These are phyloP conservation scores for Odontocerum albicorne DNA, from an alignment of 2,888 invertebrate genomes.

Conservation along the genomic window DNA sequence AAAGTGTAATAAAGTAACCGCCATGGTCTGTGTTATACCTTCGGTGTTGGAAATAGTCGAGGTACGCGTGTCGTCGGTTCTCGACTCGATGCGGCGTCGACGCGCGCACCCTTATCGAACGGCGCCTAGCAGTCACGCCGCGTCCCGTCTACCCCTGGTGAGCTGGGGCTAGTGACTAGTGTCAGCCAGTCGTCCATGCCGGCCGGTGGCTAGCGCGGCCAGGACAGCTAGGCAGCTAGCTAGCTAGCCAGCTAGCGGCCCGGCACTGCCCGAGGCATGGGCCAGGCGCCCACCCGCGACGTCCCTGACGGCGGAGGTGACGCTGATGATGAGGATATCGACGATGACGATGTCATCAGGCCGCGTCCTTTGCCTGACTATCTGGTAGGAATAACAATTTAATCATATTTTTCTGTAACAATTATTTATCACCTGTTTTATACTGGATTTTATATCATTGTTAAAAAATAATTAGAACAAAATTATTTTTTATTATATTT, in stretches of 20 bases:
- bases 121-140: not conserved
- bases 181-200: slow-evolving; percentile 28
- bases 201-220: slow-evolving; percentile 31
- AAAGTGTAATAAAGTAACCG: no score
- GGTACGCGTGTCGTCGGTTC: no score
- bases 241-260: slow-evolving; percentile 14
- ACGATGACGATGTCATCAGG: slow-evolving; percentile 57
- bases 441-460: no score
- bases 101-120: not conserved
- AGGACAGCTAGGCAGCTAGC: not conserved
- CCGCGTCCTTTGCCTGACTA: slow-evolving; percentile 56
- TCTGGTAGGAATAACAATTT: slow-evolving; percentile 56
- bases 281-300: slow-evolving; percentile 33
- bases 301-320: slow-evolving; percentile 43
- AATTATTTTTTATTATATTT: no score
- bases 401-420: no score
- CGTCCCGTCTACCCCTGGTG: not conserved
- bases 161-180: slow-evolving; percentile 4
- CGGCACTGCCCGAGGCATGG: slow-evolving; percentile 31
- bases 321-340: slow-evolving; percentile 56
- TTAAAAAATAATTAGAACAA: no score
- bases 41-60: no score
- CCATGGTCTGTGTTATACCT: no score
- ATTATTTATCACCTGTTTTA: no score
- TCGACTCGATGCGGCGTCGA: not conserved